Percentiles rank a stretch among this genome's conserved stretches.
These are phyloP conservation scores for Alligator sinensis DNA, from an alignment of 2,113 vertebrate genomes.

Conservation along the genomic window DNA sequence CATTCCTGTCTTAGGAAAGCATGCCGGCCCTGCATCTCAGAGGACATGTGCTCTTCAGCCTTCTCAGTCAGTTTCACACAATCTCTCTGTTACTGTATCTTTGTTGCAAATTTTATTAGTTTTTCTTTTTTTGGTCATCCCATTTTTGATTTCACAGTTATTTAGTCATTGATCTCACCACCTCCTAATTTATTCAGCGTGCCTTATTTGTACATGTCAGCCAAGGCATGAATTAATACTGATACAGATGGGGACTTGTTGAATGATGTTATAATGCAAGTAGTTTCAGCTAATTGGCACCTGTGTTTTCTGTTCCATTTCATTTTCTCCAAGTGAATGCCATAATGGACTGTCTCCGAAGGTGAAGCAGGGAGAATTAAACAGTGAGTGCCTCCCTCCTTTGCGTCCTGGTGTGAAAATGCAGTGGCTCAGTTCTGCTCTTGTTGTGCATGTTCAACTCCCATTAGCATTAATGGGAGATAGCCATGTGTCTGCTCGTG, in stretches of 20 bases:
- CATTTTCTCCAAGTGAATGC: not conserved
- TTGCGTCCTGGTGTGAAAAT: not conserved
- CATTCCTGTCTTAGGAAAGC: conserved; percentile 22
- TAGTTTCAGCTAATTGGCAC: conserved; percentile 30
- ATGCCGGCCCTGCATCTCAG: conserved; percentile 5
- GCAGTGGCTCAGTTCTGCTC: not conserved
- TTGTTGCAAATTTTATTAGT: not conserved
- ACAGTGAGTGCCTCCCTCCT: not conserved
- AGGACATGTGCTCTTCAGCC: not conserved
- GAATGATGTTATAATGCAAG: not conserved
- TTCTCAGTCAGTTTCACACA: not conserved
- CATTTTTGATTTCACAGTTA: not conserved
- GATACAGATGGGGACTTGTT: not conserved
- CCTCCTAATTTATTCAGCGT: not conserved
- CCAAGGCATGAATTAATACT: not conserved
- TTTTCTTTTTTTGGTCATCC: not conserved
- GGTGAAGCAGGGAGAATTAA: not conserved
- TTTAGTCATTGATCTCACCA: not conserved
- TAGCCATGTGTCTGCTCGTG: no score
- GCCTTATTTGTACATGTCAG: not conserved
- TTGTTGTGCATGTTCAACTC: not conserved
- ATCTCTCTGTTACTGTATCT: not conserved
- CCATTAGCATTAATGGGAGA: not conserved
- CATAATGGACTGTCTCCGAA: not conserved
- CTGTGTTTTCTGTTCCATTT: conserved; percentile 27